Evolutionary conservation across 2,797 vertebrate genomes (phyloP), one percentile per base, ranked within the genome.

Genomic region (Tenualosa ilisha): DNA sequence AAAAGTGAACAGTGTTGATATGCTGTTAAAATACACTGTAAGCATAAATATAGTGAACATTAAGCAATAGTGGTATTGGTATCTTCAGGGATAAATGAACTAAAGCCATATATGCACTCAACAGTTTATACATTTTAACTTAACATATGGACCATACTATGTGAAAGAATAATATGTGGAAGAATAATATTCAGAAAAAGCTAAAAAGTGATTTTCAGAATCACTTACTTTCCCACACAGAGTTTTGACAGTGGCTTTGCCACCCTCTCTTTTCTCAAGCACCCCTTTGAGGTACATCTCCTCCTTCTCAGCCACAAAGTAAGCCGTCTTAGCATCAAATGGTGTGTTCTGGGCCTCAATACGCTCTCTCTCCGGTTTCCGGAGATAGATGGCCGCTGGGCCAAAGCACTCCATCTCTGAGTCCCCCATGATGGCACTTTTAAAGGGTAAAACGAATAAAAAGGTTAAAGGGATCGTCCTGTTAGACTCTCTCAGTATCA

Each of bases 301-400:
- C 40, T 93, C 91, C 2, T 95, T 94, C 72, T 98, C 96, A 0
- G 61, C 83, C 88, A 97, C 96, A 84, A 95, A 98, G 87, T 93
- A 96, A 0, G 96, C 94, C 0, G 94, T 86, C 90, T 97, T 98
- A 83, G 97, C 97, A 90, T 98, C 97, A 75, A 98, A 98, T 0
- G 97, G 97, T 82, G 92, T 92, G 86, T 96, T 97, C 85, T 97
- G 97, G 86, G 96, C 96, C 3, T 96, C 97, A 31, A 97, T 92
- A 54, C 96, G 94, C 83, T 98, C 97, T 88, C 88, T 96, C 6
- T 97, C 97, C 17, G 96, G 93, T 65, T 98, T 98, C 13, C 97
- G 93, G 90, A 98, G 97, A 72, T 86, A 98, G 4, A 95, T 56
- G 89, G 96, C 94, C 0, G 97, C 97, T 84, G 92, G 90, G 87